Percentiles rank a stretch among this genome's conserved stretches.
These are phyloP conservation scores for Rattus norvegicus DNA, from an alignment of 2,113 vertebrate species.

Conservation along the genomic window DNA sequence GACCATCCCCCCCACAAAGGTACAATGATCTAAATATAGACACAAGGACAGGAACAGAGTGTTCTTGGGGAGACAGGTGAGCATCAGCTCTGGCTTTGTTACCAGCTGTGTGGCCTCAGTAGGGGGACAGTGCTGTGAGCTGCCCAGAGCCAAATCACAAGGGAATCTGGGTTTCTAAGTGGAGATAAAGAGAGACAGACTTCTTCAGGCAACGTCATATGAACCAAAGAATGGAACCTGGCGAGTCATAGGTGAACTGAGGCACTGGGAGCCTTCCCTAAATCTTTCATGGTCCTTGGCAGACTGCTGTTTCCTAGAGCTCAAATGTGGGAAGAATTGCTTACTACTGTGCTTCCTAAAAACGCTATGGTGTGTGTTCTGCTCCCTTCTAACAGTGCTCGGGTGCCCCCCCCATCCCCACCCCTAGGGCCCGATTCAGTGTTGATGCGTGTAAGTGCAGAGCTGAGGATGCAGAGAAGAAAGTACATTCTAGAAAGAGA, in stretches of 20 bases:
- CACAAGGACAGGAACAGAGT: not conserved
- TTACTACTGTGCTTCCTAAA: not conserved
- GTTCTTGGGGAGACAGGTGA: not conserved
- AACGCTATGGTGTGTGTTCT: not conserved
- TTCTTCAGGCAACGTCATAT: not conserved
- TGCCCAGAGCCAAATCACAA: not conserved
- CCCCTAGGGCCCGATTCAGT: not conserved
- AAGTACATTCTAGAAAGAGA: conserved; percentile 66
- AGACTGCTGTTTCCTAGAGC: not conserved
- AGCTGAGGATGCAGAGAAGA: not conserved
- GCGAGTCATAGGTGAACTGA: not conserved
- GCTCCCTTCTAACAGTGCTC: rapidly evolving
- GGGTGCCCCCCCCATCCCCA: no score
- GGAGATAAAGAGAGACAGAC: not conserved
- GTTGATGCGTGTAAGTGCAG: not conserved
- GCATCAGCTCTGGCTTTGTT: not conserved
- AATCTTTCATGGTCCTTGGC: not conserved
- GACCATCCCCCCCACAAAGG: no score
- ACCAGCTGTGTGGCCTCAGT: not conserved
- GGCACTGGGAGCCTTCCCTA: not conserved
- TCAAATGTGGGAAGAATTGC: not conserved
- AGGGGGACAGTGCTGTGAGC: not conserved
- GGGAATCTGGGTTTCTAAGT: not conserved
- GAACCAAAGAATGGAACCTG: not conserved
- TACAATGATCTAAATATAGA: not conserved